These are phyloP conservation scores for Myotis brandtii DNA, from an alignment of 2,113 vertebrate species.

Conservation along the genomic window DNA sequence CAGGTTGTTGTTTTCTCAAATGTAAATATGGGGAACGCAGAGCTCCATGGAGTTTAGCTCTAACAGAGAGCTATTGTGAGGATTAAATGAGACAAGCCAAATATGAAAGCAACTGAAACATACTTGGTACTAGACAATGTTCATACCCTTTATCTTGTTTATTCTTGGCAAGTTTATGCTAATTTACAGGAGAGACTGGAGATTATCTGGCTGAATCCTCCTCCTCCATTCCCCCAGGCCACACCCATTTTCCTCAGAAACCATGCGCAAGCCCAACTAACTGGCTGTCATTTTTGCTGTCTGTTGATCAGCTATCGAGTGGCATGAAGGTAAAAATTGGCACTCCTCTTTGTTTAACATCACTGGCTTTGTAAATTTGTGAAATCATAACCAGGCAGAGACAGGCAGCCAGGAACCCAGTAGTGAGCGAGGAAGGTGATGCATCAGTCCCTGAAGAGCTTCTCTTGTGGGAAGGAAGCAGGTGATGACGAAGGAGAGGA, in stretches of 20 bases:
- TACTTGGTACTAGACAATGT: not conserved
- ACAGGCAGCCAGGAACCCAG: conserved; percentile 12
- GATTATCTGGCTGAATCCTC: not conserved
- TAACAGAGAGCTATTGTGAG: not conserved
- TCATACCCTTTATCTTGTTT: not conserved
- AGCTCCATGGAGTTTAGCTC: not conserved
- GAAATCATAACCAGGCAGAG: not conserved
- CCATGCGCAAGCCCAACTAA: not conserved
- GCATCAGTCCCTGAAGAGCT: not conserved
- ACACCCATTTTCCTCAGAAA: conserved; percentile 12
- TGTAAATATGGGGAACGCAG: not conserved
- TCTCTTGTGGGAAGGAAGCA: not conserved
- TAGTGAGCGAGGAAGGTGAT: not conserved
- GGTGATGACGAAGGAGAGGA: not conserved
- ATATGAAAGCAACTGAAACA: not conserved
- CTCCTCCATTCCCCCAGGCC: not conserved
- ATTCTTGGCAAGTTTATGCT: not conserved
- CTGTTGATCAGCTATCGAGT: not conserved
- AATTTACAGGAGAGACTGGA: not conserved
- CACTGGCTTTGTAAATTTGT: conserved; percentile 9
- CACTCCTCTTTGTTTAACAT: conserved; percentile 9
- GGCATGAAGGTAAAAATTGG: not conserved
- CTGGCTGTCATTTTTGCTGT: not conserved
- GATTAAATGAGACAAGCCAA: not conserved
- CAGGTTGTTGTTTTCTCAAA: not conserved